Evolutionary conservation across 1,140 invertebrate species (phyloP).

Genomic region (Drosophila repletoides): DNA sequence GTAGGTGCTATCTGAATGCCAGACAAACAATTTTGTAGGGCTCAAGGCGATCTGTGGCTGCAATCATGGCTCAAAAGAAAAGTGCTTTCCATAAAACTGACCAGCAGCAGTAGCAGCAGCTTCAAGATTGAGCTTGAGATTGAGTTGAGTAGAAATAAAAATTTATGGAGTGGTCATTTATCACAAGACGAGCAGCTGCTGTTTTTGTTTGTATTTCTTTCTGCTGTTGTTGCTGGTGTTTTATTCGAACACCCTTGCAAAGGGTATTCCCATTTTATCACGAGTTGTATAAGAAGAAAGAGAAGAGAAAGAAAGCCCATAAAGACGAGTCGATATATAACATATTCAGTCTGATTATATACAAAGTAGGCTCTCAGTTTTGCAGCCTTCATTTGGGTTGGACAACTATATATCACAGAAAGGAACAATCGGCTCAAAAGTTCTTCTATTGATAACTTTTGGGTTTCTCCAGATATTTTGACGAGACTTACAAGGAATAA

Average conservation of each 20-base stretch:
- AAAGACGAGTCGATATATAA: no score
- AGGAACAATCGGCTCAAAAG: no score
- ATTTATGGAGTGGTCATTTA: constrained; percentile 77
- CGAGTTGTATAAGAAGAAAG: background rate
- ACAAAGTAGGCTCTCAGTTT: no score
- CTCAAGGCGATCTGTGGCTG: constrained; percentile 27
- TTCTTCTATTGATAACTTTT: no score
- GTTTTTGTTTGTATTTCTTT: constrained; percentile 21
- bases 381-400: no score
- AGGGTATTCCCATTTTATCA: background rate
- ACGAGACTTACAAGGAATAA: no score
- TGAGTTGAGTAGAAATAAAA: constrained; percentile 73
- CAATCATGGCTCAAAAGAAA: constrained; percentile 46
- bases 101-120: constrained; percentile 37
- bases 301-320: no score
- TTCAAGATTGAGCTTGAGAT: constrained; percentile 62
- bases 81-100: constrained; percentile 57
- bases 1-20: constrained; percentile 27
- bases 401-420: no score
- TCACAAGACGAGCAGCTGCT: constrained; percentile 51
- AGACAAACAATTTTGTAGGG: constrained; percentile 53
- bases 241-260: no score
- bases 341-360: no score
- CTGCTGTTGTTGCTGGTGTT: constrained; percentile 16
- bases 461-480: no score